phyloP scores from a whole-genome alignment of 2,888 invertebrate genomes.

The Pelosia muscerda region DNA sequence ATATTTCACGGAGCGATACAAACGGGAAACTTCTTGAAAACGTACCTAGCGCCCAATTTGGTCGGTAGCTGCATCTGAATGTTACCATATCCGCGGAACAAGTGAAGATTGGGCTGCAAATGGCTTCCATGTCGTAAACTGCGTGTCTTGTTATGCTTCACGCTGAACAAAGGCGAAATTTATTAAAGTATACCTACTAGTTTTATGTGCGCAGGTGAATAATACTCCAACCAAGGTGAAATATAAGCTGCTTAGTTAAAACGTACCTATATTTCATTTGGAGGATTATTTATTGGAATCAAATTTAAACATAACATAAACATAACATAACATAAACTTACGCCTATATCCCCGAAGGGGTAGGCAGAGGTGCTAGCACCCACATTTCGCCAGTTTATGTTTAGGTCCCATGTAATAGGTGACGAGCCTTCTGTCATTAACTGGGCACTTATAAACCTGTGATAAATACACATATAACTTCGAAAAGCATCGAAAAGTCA shows the following conservation, averaged over 20 bases:
- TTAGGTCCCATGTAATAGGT: too few relatives aligned
- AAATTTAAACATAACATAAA: too few relatives aligned
- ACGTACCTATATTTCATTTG: too few relatives aligned
- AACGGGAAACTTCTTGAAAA: conserved; percentile 64
- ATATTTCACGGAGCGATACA: conserved; percentile 54
- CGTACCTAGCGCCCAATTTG: conserved; percentile 78
- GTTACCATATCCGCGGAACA: conserved; percentile 79
- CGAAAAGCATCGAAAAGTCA: too few relatives aligned
- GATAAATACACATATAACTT: too few relatives aligned
- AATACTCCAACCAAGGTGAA: conserved; percentile 40
- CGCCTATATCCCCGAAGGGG: too few relatives aligned
- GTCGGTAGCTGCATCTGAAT: conserved; percentile 81
- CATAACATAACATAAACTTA: too few relatives aligned
- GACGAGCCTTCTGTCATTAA: too few relatives aligned
- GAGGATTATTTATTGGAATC: too few relatives aligned
- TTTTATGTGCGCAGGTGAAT: conserved; percentile 57
- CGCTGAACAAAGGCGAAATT: conserved; percentile 64
- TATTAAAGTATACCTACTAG: conserved; percentile 60
- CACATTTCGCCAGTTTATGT: too few relatives aligned
- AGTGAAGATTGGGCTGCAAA: conserved; percentile 82
- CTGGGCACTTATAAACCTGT: too few relatives aligned
- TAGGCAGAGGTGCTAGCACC: too few relatives aligned
- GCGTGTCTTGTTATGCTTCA: conserved; percentile 74
- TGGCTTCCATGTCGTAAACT: conserved; percentile 75
- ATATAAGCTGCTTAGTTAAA: conserved; percentile 36